Conservation (phyloP, 2,797 vertebrate genomes). For the Smutsia temminckii region DNA sequence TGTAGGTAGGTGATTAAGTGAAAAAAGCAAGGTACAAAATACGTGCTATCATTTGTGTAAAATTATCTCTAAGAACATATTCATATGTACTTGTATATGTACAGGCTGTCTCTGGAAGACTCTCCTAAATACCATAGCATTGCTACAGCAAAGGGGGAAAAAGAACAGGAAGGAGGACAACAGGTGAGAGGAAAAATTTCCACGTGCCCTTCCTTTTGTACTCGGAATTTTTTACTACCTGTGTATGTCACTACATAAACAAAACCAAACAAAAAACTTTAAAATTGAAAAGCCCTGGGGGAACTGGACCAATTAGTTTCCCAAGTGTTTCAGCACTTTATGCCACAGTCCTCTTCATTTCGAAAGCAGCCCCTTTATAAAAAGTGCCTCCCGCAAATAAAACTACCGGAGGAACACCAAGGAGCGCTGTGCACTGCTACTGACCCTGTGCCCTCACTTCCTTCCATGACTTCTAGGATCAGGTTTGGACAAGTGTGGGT, state of each 20-base stretch:
- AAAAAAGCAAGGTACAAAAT: not conserved
- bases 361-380: not conserved
- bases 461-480: conserved; percentile 11
- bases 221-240: not conserved
- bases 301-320: not conserved
- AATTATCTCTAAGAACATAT: not conserved
- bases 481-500: conserved; percentile 30
- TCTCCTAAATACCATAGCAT: not conserved
- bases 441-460: not conserved
- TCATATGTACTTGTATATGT: not conserved
- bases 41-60: no score
- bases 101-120: not conserved
- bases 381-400: not conserved
- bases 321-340: not conserved
- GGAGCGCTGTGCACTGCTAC: no score
- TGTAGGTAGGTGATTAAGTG: not conserved
- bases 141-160: not conserved
- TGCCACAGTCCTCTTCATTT: not conserved
- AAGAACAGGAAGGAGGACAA: not conserved
- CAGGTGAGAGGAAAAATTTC: not conserved
- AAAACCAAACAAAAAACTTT: not conserved
- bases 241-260: not conserved
- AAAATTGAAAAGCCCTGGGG: not conserved
- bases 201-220: not conserved
- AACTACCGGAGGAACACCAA: not conserved